These are phyloP conservation scores for Falco berigora DNA, from an alignment of 2,797 vertebrate genomes.

Conservation along the genomic window DNA sequence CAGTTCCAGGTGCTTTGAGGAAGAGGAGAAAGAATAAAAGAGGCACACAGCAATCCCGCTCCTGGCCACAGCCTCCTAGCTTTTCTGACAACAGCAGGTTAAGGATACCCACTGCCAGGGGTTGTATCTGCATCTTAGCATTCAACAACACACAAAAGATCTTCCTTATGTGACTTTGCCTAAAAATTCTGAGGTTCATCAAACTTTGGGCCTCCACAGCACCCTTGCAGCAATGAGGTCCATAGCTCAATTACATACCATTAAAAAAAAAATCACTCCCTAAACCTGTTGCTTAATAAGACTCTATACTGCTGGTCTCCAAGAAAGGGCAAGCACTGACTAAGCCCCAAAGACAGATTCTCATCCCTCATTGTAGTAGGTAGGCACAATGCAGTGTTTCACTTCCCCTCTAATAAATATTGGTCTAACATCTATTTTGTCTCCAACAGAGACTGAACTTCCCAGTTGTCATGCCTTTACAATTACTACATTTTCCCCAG, in stretches of 20 bases:
- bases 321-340: background rate
- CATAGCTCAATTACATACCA: background rate
- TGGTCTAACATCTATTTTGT: background rate
- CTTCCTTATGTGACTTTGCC: background rate
- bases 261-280: background rate
- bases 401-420: background rate
- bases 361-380: background rate
- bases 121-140: background rate
- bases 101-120: background rate
- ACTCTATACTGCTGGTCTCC: background rate
- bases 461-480: background rate
- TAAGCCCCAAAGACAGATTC: background rate
- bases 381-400: background rate
- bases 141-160: background rate
- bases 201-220: background rate
- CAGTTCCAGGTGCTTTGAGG: background rate
- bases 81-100: background rate
- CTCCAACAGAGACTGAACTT: background rate
- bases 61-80: background rate
- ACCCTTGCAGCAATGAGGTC: background rate
- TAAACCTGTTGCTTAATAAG: background rate
- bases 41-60: background rate
- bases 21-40: background rate
- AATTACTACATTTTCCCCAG: background rate
- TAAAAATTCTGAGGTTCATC: background rate